A percentile compares a stretch with the other conserved stretches of the same genome.
These are phyloP conservation scores for Epinephelus malabaricus DNA, from an alignment of 2,797 vertebrate species.

Conservation along the genomic window DNA sequence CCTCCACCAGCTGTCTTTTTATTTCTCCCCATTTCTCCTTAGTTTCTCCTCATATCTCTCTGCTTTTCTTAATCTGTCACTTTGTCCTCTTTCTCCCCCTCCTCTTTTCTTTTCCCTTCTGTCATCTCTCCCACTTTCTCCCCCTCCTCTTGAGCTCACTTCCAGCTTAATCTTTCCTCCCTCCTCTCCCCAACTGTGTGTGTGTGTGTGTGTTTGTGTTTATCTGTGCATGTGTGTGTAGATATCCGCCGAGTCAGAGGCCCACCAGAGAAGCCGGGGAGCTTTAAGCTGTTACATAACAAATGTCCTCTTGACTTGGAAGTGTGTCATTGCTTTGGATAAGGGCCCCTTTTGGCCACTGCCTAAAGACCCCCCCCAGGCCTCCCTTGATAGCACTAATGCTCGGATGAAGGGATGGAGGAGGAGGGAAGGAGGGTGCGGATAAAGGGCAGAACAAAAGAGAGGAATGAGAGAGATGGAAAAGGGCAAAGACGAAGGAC, in stretches of 20 bases:
- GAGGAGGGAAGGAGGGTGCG: neutral
- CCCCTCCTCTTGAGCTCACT: conserved; percentile 41
- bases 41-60: conserved; percentile 2
- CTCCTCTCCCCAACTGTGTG: neutral
- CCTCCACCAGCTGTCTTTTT: neutral
- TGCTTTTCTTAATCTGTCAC: conserved; percentile 26
- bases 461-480: conserved; percentile 18
- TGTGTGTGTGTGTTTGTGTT: conserved; percentile 22
- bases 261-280: conserved; percentile 65
- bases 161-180: conserved; percentile 50
- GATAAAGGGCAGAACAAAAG: conserved; percentile 27
- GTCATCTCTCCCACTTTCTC: conserved; percentile 15
- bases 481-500: conserved; percentile 19
- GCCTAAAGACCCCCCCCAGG: conserved; percentile 52
- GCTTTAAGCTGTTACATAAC: conserved; percentile 78
- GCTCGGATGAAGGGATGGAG: conserved; percentile 47
- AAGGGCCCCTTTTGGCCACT: conserved; percentile 56
- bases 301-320: conserved; percentile 77
- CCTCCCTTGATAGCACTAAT: conserved; percentile 62
- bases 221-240: conserved; percentile 3
- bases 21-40: neutral
- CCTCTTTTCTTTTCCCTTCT: neutral
- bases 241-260: conserved; percentile 50
- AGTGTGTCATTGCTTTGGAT: conserved; percentile 77
- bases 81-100: conserved; percentile 13